phyloP scores from a whole-genome alignment of 2,797 vertebrate species.

The Scolopax bukidnonensis region DNA sequence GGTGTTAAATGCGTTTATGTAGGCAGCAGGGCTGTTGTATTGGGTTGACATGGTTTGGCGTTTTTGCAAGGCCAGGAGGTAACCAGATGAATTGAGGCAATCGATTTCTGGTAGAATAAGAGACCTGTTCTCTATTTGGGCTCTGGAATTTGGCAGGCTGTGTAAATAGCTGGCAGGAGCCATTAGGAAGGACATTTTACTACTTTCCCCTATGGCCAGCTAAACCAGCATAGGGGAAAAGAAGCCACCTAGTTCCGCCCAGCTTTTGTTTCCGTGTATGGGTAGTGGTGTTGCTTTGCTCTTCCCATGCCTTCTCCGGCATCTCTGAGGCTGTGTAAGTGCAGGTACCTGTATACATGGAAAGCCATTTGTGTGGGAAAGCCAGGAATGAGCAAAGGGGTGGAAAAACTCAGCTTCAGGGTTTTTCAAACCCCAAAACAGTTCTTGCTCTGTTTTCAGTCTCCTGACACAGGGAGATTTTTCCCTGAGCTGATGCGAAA shows the following conservation, averaged over 20 bases:
- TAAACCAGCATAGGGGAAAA: neutral
- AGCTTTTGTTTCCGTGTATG: neutral
- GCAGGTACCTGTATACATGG: neutral
- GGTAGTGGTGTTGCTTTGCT: neutral
- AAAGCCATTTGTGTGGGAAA: neutral
- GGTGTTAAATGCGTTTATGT: neutral
- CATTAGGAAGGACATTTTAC: neutral
- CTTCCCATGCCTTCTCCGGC: neutral
- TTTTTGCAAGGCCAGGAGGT: neutral
- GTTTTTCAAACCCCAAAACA: neutral
- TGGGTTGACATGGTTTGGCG: neutral
- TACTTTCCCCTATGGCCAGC: neutral
- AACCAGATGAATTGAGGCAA: neutral
- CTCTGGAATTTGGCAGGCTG: neutral
- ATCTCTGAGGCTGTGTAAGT: neutral
- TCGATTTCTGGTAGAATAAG: neutral
- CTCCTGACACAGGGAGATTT: neutral
- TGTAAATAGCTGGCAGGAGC: neutral
- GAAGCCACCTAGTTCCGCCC: neutral
- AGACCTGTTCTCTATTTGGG: neutral
- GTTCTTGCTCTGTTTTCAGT: neutral
- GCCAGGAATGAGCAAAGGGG: neutral
- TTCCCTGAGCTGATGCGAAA: neutral
- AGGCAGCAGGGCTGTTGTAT: neutral
- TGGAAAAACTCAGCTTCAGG: neutral